Base-by-base conservation (phyloP, 2,797 vertebrate genomes). In the Pseudochromis fuscus region DNA sequence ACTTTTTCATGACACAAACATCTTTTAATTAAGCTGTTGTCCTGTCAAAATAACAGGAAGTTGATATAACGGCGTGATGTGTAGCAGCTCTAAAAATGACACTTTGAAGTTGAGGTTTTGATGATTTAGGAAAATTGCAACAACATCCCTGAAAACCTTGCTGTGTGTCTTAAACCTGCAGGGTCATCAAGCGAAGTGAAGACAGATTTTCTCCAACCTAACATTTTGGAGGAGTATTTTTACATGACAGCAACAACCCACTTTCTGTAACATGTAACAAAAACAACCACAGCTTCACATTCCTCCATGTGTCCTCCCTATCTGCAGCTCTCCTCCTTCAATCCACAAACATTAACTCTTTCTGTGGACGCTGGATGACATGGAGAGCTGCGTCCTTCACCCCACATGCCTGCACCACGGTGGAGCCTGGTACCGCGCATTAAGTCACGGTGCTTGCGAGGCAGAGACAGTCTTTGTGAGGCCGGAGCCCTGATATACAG, bases 381-480 rank as follows among this genome's bases (percentile, higher is more conserved):
- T 48, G 33, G 60, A 67, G 18, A 77, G 71, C 70, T 40, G 49
- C 65, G 27, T 70, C 67, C 65, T 76, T 59, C 67, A 60, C 33
- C 66, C 72, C 37, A 25, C 25, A 28, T 55, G 80, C 68, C 79
- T 28, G 75, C 71, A 72, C 62, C 77, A 27, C 16, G 21, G 75
- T 75, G 85, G 84, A 82, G 92, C 87, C 88, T 92, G 91, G 92
- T 88, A 93, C 88, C 9, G 38, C 67, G 70, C 71, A 78, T 89
- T 91, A 80, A 88, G 87, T 91, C 92, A 85, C 44, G 45, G 49
- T 25, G 68, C 70, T 72, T 73, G 72, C 2, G 23, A 81, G 72
- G 79, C 87, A 62, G 81, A 87, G 88, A 76, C 85, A 72, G 72
- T 81, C 85, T 87, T 86, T 88, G 86, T 87, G 38, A 90, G 79